Evolutionary conservation across 2,797 vertebrate species (phyloP).

Genomic region (Lithobates pipiens): DNA sequence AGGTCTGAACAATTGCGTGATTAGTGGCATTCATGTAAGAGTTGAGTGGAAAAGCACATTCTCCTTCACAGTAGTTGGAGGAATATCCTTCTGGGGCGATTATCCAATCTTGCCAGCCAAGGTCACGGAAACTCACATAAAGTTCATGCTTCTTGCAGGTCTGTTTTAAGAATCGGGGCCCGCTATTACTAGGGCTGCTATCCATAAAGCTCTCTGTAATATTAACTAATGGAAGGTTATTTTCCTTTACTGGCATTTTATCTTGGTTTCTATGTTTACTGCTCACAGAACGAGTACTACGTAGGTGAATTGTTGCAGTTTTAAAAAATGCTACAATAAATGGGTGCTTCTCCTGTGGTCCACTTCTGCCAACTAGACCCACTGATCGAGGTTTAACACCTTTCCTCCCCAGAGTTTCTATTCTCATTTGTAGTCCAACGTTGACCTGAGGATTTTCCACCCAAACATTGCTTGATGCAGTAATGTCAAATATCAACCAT

Average conservation of each 20-base stretch:
- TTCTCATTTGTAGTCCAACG: constrained; percentile 37
- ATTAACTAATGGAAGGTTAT: constrained; percentile 22
- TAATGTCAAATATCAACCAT: constrained; percentile 56
- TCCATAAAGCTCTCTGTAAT: constrained; percentile 27
- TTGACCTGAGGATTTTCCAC: constrained; percentile 24
- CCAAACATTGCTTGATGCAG: constrained; percentile 38
- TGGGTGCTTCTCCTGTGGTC: constrained; percentile 51
- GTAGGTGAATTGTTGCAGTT: constrained; percentile 33
- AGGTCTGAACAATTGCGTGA: constrained; percentile 57
- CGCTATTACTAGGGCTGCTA: neutral
- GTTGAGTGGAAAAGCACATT: constrained; percentile 56
- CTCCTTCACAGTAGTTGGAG: constrained; percentile 56
- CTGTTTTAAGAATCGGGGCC: neutral
- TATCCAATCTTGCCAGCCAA: constrained; percentile 60
- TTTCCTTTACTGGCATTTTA: constrained; percentile 7
- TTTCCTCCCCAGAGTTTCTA: constrained; percentile 31
- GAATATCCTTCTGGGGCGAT: constrained; percentile 60
- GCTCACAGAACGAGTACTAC: constrained; percentile 39
- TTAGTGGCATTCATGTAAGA: constrained; percentile 60
- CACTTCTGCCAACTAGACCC: constrained; percentile 36
- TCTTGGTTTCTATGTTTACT: constrained; percentile 36
- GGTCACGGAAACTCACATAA: constrained; percentile 55
- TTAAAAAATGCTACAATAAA: constrained; percentile 56
- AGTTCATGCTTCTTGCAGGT: constrained; percentile 56
- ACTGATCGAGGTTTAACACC: constrained; percentile 24